These are phyloP conservation scores for Mechanitis messenoides DNA, from an alignment of 2,888 invertebrate genomes.

Conservation along the genomic window DNA sequence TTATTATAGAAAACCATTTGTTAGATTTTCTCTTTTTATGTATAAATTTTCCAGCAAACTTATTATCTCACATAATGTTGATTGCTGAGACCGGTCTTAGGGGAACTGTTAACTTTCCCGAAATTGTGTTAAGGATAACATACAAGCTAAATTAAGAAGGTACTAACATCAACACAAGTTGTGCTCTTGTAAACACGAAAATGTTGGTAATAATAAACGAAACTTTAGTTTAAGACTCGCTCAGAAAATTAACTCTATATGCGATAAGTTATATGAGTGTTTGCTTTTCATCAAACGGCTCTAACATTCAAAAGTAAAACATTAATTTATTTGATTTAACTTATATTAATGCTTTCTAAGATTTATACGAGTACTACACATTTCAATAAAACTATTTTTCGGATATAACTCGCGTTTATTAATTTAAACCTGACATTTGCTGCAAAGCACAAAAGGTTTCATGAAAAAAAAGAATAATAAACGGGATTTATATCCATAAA, in stretches of 20 bases:
- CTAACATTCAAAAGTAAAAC: not conserved
- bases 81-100: conserved; percentile 24
- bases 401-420: too few species aligned
- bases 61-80: conserved; percentile 26
- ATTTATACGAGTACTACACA: too few species aligned
- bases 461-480: too few species aligned
- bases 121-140: conserved; percentile 22
- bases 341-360: too few species aligned
- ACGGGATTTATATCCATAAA: too few species aligned
- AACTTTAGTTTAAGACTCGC: not conserved
- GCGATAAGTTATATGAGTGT: not conserved
- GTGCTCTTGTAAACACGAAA: not conserved
- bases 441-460: too few species aligned
- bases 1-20: too few species aligned
- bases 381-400: not conserved
- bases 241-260: conserved; percentile 1
- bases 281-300: not conserved
- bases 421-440: too few species aligned
- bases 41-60: conserved; percentile 24
- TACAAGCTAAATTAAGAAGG: conserved; percentile 16
- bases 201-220: conserved; percentile 8
- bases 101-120: conserved; percentile 21
- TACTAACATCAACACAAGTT: conserved; percentile 8
- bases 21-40: too few species aligned
- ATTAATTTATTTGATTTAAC: not conserved